Percentiles rank a stretch among this genome's conserved stretches.
These are phyloP conservation scores for Empis livida DNA, from an alignment of 2,888 invertebrate species.

Conservation along the genomic window DNA sequence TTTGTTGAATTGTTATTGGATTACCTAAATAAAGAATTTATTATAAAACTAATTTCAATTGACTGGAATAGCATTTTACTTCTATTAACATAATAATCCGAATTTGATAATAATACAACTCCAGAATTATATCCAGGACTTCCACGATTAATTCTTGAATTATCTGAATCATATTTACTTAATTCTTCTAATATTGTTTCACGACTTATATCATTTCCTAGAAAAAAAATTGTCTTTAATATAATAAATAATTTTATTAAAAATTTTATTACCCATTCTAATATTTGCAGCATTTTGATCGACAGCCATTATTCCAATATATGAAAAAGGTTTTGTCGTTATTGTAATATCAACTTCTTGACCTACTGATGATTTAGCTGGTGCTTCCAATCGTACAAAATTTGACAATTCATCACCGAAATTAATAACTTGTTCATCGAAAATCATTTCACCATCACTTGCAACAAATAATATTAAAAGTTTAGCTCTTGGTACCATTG, in stretches of 20 bases:
- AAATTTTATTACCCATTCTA: conserved; percentile 44
- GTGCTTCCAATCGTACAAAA: conserved; percentile 55
- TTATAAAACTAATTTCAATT: neutral
- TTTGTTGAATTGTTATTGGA: neutral
- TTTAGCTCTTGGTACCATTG: conserved; percentile 76
- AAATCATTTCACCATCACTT: conserved; percentile 62
- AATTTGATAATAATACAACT: conserved; percentile 30
- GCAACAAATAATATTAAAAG: conserved; percentile 66
- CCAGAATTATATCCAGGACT: conserved; percentile 32
- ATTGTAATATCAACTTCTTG: conserved; percentile 67
- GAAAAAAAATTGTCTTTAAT: neutral
- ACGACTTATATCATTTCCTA: conserved; percentile 28
- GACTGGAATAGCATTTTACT: conserved; percentile 11
- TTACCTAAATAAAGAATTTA: neutral
- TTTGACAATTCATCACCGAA: conserved; percentile 68
- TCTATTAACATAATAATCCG: conserved; percentile 26
- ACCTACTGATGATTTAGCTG: conserved; percentile 59
- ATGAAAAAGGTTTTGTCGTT: conserved; percentile 72
- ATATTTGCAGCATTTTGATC: conserved; percentile 68
- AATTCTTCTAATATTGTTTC: conserved; percentile 26
- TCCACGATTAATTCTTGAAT: conserved; percentile 21
- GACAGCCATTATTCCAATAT: conserved; percentile 77
- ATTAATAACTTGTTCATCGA: conserved; percentile 77
- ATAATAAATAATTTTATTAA: neutral
- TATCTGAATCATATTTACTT: conserved; percentile 23